Conservation (phyloP, 2,113 vertebrate genomes). For the Chaetops frenatus region DNA sequence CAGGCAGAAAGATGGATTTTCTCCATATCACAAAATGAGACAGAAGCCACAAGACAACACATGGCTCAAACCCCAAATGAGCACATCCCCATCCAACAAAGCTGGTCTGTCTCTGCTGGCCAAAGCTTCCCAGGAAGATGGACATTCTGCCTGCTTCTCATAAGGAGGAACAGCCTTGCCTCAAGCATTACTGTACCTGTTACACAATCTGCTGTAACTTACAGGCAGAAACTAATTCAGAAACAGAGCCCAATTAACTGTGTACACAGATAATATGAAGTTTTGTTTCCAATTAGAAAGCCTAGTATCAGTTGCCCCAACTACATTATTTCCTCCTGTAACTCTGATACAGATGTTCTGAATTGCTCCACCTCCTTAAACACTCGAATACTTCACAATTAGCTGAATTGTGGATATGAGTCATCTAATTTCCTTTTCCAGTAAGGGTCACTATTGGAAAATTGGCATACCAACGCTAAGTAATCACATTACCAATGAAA, state of each 20-base stretch:
- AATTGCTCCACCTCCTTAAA: neutral
- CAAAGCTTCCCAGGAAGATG: neutral
- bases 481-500: neutral
- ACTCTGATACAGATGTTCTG: neutral
- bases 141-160: neutral
- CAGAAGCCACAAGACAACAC: neutral
- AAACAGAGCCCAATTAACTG: neutral
- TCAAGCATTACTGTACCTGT: neutral
- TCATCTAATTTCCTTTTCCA: slow-evolving; percentile 43
- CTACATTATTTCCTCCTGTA: neutral
- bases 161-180: neutral
- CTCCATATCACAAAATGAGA: neutral
- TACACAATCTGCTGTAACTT: neutral
- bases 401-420: neutral
- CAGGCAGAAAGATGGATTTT: neutral
- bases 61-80: neutral
- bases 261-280: neutral
- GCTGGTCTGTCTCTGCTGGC: neutral
- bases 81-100: neutral
- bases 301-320: neutral
- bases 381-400: neutral
- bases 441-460: neutral
- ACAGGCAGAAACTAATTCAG: neutral
- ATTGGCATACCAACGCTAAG: neutral
- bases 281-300: neutral